Evolutionary conservation across 2,797 vertebrate species (phyloP).

Genomic region (Rhabdomys pumilio): DNA sequence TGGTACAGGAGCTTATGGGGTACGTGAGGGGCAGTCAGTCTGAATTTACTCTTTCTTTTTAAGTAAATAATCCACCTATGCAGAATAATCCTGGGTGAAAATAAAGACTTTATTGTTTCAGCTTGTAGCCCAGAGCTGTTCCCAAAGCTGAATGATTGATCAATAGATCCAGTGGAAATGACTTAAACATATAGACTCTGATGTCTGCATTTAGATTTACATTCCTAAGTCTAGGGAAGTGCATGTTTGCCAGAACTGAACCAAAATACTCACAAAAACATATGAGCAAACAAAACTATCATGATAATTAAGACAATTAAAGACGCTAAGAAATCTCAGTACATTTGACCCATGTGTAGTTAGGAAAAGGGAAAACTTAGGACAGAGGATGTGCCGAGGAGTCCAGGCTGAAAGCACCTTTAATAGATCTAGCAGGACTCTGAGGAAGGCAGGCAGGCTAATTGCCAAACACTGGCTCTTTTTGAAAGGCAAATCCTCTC

Average conservation of each 20-base stretch:
- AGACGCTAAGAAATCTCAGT: constrained; percentile 18
- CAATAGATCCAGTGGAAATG: constrained; percentile 50
- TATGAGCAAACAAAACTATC: constrained; percentile 65
- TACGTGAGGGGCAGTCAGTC: background rate
- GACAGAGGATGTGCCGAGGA: background rate
- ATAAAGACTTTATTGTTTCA: constrained; percentile 54
- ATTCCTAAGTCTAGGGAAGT: constrained; percentile 58
- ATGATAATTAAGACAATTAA: constrained; percentile 50
- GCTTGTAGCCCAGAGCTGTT: constrained; percentile 25
- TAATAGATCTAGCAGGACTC: constrained; percentile 10
- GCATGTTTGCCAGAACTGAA: constrained; percentile 58
- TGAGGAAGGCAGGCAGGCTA: background rate
- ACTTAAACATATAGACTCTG: constrained; percentile 40
- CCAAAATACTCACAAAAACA: constrained; percentile 67
- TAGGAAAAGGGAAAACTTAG: constrained; percentile 8
- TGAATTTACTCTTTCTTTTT: constrained; percentile 38
- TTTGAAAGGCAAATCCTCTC: constrained; percentile 19
- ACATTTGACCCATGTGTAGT: constrained; percentile 9
- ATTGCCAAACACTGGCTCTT: background rate
- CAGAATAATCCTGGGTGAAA: constrained; percentile 66
- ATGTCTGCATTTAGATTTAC: constrained; percentile 60
- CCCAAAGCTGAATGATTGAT: constrained; percentile 58
- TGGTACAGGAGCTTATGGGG: background rate
- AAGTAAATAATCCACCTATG: constrained; percentile 57
- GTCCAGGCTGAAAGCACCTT: constrained; percentile 10